Conservation (phyloP, 1,140 invertebrate genomes). For the Potamilus streckersoni region DNA sequence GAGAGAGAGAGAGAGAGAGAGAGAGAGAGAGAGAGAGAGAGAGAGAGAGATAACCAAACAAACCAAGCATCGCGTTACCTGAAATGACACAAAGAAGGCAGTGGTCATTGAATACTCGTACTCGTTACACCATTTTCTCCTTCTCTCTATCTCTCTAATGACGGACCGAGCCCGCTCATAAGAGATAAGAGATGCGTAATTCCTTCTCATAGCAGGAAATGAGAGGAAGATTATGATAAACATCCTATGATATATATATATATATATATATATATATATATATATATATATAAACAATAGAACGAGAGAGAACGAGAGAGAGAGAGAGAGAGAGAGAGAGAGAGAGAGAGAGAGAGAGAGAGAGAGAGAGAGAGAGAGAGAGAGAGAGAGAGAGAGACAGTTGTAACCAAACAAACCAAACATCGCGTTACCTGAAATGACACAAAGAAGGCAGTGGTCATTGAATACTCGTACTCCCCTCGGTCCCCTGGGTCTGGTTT, state of each 20-base stretch:
- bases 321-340: not conserved
- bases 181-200: too few species aligned
- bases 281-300: not conserved
- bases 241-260: too few species aligned
- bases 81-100: conserved; percentile 47
- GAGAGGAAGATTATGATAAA: too few species aligned
- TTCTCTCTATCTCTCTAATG: too few species aligned
- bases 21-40: too few species aligned
- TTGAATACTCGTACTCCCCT: conserved; percentile 37
- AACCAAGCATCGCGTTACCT: conserved; percentile 35
- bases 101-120: conserved; percentile 44
- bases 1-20: not conserved
- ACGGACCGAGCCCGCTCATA: too few species aligned
- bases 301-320: too few species aligned
- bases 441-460: conserved; percentile 43
- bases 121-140: too few species aligned
- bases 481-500: conserved; percentile 32
- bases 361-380: not conserved
- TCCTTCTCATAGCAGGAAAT: too few species aligned
- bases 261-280: not conserved
- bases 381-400: not conserved
- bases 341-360: not conserved
- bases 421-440: conserved; percentile 48
- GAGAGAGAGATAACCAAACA: not conserved
- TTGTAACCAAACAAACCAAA: not conserved